Base-by-base conservation (phyloP, 2,888 invertebrate genomes). In the Aporophyla lueneburgensis region DNA sequence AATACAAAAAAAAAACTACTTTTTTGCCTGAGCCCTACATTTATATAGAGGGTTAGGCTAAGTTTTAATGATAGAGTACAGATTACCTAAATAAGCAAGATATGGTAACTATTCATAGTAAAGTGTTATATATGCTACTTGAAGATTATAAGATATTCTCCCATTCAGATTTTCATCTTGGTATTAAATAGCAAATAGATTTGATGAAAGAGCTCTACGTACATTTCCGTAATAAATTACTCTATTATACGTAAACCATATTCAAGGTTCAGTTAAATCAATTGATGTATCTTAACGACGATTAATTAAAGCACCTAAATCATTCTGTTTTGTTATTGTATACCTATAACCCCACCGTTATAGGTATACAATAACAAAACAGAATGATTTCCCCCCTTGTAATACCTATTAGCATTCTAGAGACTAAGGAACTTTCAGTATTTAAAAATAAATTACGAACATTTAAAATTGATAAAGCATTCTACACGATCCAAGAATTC, bases 191-290 rank as follows among this genome's bases (percentile, higher is more conserved):
- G n/a, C 19, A 75, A 33, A 67, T n/a, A 27, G 27, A 4, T 51
- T 66, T 33, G 33, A 24, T 63, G 43, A 51, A 12, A 5, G 49
- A 53, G 63, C 14, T 71, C 40, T 12, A 33, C 5, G 16, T 51
- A n/a, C 16, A 43, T 58, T 58, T 76, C 43, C 58, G 51, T 82
- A 40, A 65, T 65, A 63, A 65, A 24, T 40, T n/a, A 58, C 10
- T 56, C 5, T 14, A 16, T 27, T 1, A 10, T 19, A 24, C 7
- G 46, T 24, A 59, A 24, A 5, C 3, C 24, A 54, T 54, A 33
- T 81, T 82, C 16, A 76, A 65, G 58, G 33, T 49, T 65, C 27
- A 53, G 7, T 33, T 7, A n/a, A 76, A 59, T 53, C 43, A 12
- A 72, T 76, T 24, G 51, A 58, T 43, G 19, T 58, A 54, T 54